Percentiles rank a stretch among this genome's conserved stretches.
Evolutionary conservation across 1,140 invertebrate genomes (phyloP).

Genomic region (Dufourea novaeangliae): DNA sequence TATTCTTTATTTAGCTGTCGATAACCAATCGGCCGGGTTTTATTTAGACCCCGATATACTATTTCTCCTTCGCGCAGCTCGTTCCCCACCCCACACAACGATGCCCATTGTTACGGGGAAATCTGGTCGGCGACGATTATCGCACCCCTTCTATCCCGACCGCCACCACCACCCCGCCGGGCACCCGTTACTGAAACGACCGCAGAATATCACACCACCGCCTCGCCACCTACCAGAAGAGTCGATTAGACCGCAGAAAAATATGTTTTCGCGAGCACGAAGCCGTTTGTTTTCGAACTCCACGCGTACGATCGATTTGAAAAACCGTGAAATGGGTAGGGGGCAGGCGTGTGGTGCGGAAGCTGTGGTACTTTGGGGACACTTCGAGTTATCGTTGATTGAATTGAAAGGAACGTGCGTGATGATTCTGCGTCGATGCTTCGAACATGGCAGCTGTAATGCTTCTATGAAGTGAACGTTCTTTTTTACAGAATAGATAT

Average conservation of each 20-base stretch:
- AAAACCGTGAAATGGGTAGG: background rate
- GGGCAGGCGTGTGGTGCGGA: no score
- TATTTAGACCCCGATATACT: slow-evolving; percentile 45
- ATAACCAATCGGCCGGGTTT: slow-evolving; percentile 49
- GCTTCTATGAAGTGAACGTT: no score
- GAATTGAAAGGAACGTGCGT: no score
- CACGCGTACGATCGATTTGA: background rate
- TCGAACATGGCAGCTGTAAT: no score
- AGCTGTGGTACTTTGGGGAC: no score
- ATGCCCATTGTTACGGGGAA: slow-evolving; percentile 48
- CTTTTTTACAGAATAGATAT: no score
- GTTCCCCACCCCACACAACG: slow-evolving; percentile 43
- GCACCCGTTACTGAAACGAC: background rate
- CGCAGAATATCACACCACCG: no score
- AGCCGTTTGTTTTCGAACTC: background rate
- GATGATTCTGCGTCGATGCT: no score
- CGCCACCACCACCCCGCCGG: background rate
- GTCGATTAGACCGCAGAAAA: slow-evolving; percentile 37
- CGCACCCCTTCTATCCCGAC: background rate
- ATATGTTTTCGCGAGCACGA: slow-evolving; percentile 42
- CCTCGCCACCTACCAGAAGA: no score
- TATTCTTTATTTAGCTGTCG: slow-evolving; percentile 57
- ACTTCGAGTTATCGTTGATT: no score
- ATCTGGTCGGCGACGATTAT: slow-evolving; percentile 44
- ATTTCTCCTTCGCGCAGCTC: slow-evolving; percentile 35